Conservation (phyloP, 2,797 vertebrate genomes). For the Acanthis flammea region DNA sequence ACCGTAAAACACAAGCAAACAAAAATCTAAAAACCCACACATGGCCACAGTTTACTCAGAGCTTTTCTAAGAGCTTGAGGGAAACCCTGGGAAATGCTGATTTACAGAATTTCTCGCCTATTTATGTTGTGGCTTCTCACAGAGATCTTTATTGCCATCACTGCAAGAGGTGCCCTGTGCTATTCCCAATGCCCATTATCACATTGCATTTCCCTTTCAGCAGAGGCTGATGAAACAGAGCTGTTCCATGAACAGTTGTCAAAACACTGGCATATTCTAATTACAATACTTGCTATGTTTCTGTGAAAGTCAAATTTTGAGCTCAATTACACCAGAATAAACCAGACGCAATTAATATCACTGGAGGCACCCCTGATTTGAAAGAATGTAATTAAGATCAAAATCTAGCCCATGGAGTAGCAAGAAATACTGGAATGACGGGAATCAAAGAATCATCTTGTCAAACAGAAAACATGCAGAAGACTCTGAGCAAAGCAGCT, state of each 20-base stretch:
- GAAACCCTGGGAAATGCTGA: not conserved
- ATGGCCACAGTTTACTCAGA: not conserved
- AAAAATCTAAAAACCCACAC: not conserved
- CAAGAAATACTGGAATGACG: not conserved
- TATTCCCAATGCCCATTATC: not conserved
- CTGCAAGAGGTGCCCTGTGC: not conserved
- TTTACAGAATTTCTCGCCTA: not conserved
- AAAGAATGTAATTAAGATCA: not conserved
- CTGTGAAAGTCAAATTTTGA: not conserved
- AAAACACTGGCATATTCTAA: constrained; percentile 40
- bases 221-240: not conserved
- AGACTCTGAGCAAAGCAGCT: not conserved
- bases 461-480: not conserved
- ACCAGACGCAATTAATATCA: not conserved
- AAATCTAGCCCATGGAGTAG: not conserved
- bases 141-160: not conserved
- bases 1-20: not conserved
- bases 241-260: constrained; percentile 4
- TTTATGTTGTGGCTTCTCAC: not conserved
- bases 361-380: not conserved
- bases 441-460: not conserved
- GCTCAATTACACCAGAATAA: not conserved
- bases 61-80: not conserved
- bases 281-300: constrained; percentile 24
- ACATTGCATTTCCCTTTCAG: not conserved